phyloP scores from a whole-genome alignment of 2,797 vertebrate genomes.

The Arrhamphus sclerolepis region DNA sequence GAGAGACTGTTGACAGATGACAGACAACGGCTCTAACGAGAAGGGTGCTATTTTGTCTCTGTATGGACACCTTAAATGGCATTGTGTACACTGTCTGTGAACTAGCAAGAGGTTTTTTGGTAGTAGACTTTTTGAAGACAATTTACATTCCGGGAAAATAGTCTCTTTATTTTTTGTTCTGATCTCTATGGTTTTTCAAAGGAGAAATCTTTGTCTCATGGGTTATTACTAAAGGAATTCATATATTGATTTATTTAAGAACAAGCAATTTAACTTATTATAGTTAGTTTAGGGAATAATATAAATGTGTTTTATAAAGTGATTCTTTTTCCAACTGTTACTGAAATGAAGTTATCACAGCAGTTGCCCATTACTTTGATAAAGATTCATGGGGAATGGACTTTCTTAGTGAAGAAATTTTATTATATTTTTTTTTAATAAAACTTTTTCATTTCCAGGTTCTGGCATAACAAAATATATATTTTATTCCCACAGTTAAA shows the following conservation, averaged over 20 bases:
- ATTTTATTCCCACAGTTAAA: conserved; percentile 47
- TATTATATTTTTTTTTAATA: conserved; percentile 25
- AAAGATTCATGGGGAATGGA: conserved; percentile 51
- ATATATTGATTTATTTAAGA: conserved; percentile 89
- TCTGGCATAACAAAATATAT: conserved; percentile 43
- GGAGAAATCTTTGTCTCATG: conserved; percentile 72
- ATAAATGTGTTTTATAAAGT: conserved; percentile 82
- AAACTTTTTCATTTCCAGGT: conserved; percentile 46
- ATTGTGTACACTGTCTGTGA: conserved; percentile 74
- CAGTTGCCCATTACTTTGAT: conserved; percentile 68
- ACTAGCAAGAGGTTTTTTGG: conserved; percentile 69
- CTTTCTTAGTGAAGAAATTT: conserved; percentile 33
- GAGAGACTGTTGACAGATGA: conserved; percentile 39
- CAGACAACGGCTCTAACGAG: conserved; percentile 58
- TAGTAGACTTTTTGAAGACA: conserved; percentile 74
- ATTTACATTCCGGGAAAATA: conserved; percentile 80
- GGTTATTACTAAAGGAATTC: conserved; percentile 81
- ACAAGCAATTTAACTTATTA: conserved; percentile 88
- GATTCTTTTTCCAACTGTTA: conserved; percentile 73
- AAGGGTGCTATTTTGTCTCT: conserved; percentile 65
- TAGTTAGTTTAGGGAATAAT: conserved; percentile 86
- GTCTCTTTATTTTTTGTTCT: conserved; percentile 77
- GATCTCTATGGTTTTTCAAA: conserved; percentile 69
- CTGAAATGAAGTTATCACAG: conserved; percentile 68
- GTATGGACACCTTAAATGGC: conserved; percentile 68